Percentiles rank a stretch among this genome's conserved stretches.
Evolutionary conservation across 2,113 vertebrate species (phyloP).

Genomic region (Pteropus alecto): DNA sequence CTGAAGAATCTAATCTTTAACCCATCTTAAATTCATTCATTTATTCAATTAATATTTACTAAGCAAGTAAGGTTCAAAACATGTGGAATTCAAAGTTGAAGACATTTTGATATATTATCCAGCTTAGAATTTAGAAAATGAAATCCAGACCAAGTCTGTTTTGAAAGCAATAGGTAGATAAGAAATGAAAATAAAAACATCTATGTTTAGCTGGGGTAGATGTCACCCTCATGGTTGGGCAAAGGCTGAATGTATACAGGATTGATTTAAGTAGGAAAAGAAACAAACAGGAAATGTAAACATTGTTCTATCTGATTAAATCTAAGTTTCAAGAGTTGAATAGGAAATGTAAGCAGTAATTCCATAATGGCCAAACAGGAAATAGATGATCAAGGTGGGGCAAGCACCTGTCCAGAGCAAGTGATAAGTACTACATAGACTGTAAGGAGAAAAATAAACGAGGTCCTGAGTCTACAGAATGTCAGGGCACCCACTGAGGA

Average conservation of each 20-base stretch:
- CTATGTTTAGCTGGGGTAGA: not conserved
- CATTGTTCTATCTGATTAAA: slow-evolving; percentile 41
- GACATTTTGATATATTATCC: not conserved
- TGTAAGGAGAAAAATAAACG: not conserved
- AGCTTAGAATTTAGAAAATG: not conserved
- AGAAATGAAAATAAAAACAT: slow-evolving; percentile 55
- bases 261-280: not conserved
- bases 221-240: not conserved
- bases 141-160: not conserved
- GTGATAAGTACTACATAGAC: not conserved
- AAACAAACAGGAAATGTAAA: slow-evolving; percentile 47
- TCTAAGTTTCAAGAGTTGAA: slow-evolving; percentile 41
- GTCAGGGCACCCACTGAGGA: not conserved
- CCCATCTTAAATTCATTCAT: not conserved
- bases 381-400: not conserved
- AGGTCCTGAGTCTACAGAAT: not conserved
- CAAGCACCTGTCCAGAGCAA: not conserved
- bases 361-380: slow-evolving; percentile 17
- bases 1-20: slow-evolving; percentile 9
- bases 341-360: slow-evolving; percentile 38
- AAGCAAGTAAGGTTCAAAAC: not conserved
- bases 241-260: not conserved
- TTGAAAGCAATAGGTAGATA: slow-evolving; percentile 15
- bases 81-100: slow-evolving; percentile 5
- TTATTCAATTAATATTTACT: slow-evolving; percentile 33